These are phyloP conservation scores for Archivesica marissinica DNA, from an alignment of 1,140 invertebrate species.

Conservation along the genomic window DNA sequence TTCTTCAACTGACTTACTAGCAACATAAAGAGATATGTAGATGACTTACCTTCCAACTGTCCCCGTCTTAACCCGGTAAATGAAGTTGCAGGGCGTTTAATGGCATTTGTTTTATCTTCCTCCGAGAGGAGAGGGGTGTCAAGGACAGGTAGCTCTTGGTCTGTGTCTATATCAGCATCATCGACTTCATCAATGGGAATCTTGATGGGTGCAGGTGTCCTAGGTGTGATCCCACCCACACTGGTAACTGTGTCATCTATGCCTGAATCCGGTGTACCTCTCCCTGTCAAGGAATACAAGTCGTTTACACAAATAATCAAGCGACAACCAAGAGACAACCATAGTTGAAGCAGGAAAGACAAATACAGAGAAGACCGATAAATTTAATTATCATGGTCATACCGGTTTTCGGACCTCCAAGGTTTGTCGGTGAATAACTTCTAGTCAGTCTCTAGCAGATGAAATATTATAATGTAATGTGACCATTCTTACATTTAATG, in stretches of 20 bases:
- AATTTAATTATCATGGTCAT: too few relatives aligned
- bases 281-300: conserved; percentile 6
- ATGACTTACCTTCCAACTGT: conserved; percentile 48
- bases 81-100: conserved; percentile 40
- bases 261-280: conserved; percentile 57
- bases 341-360: too few relatives aligned
- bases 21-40: too few relatives aligned
- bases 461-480: too few relatives aligned
- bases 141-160: conserved; percentile 15
- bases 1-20: too few relatives aligned
- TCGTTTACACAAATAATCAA: too few relatives aligned
- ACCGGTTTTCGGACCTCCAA: too few relatives aligned
- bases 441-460: too few relatives aligned
- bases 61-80: conserved; percentile 53
- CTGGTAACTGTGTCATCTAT: conserved; percentile 47
- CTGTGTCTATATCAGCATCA: background rate
- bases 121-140: conserved; percentile 19
- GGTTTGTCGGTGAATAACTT: too few relatives aligned
- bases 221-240: conserved; percentile 16
- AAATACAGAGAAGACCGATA: too few relatives aligned
- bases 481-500: too few relatives aligned
- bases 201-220: background rate
- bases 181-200: background rate
- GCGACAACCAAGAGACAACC: too few relatives aligned
- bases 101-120: conserved; percentile 50